Conservation (phyloP, 2,797 vertebrate species). For the Sciurus vulgaris region DNA sequence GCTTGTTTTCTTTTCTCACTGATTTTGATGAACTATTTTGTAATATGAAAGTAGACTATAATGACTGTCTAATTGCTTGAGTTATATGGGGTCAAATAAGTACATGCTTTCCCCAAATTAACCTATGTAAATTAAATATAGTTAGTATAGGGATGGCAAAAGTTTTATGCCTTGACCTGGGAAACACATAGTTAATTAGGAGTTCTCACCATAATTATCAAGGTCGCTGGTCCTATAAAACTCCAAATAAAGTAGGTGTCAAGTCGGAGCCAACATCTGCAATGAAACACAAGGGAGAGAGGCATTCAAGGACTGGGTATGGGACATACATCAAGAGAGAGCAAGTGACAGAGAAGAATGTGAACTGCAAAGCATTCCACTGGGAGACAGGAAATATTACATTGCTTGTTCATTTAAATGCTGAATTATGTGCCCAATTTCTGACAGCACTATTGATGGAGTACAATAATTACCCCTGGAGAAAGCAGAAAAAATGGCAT, state of each 20-base stretch:
- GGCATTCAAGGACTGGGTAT: slow-evolving; percentile 87
- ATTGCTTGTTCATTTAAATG: slow-evolving; percentile 89
- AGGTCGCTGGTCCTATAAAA: slow-evolving; percentile 99
- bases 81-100: slow-evolving; percentile 83
- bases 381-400: slow-evolving; percentile 91
- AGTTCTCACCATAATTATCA: slow-evolving; percentile 99
- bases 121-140: slow-evolving; percentile 87
- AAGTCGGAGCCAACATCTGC: slow-evolving; percentile 98
- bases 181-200: slow-evolving; percentile 93
- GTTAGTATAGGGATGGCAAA: slow-evolving; percentile 84
- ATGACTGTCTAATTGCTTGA: slow-evolving; percentile 85
- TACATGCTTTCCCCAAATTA: slow-evolving; percentile 84
- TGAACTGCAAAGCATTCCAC: slow-evolving; percentile 87
- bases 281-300: slow-evolving; percentile 88
- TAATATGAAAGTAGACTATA: slow-evolving; percentile 75
- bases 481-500: slow-evolving; percentile 84
- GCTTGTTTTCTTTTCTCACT: neutral
- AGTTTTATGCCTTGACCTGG: slow-evolving; percentile 90
- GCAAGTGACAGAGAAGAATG: slow-evolving; percentile 91
- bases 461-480: slow-evolving; percentile 89
- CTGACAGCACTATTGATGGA: slow-evolving; percentile 87
- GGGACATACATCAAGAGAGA: slow-evolving; percentile 89
- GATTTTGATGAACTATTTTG: slow-evolving; percentile 79
- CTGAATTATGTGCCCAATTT: slow-evolving; percentile 89
- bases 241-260: slow-evolving; percentile 99